These are phyloP conservation scores for Nudaria mundana DNA, from an alignment of 2,888 invertebrate genomes.

Conservation along the genomic window DNA sequence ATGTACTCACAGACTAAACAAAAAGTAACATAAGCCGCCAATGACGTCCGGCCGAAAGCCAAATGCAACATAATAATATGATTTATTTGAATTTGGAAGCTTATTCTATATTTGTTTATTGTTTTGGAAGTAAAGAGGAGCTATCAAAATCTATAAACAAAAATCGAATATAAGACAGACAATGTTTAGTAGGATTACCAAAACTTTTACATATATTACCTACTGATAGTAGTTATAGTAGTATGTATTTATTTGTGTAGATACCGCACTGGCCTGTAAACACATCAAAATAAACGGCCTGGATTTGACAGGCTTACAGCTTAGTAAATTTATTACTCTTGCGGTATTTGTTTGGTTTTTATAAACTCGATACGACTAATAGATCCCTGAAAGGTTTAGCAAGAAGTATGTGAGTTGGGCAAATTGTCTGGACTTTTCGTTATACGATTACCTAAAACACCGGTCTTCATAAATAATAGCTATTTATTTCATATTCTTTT, in stretches of 20 bases:
- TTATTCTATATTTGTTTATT: background rate
- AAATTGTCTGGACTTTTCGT: no score
- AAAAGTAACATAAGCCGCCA: conserved; percentile 29
- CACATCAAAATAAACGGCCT: background rate
- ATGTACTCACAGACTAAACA: conserved; percentile 41
- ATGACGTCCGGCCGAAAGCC: conserved; percentile 23
- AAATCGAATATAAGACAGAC: conserved; percentile 15
- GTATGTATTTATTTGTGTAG: background rate
- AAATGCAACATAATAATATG: conserved; percentile 32
- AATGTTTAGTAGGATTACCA: conserved; percentile 11
- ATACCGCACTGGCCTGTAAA: background rate
- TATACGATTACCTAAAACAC: no score
- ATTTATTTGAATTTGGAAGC: conserved; percentile 32
- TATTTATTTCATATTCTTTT: no score
- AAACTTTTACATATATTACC: background rate
- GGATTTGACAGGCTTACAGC: background rate
- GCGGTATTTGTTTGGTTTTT: background rate
- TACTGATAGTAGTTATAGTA: no score
- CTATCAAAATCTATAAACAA: conserved; percentile 32
- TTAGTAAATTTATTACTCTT: background rate
- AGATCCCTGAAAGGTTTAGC: no score
- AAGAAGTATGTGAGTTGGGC: no score
- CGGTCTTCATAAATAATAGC: no score
- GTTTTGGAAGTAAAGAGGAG: conserved; percentile 20
- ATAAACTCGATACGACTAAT: no score